Evolutionary conservation across 2,113 vertebrate species (phyloP).

Genomic region (Calypte anna): DNA sequence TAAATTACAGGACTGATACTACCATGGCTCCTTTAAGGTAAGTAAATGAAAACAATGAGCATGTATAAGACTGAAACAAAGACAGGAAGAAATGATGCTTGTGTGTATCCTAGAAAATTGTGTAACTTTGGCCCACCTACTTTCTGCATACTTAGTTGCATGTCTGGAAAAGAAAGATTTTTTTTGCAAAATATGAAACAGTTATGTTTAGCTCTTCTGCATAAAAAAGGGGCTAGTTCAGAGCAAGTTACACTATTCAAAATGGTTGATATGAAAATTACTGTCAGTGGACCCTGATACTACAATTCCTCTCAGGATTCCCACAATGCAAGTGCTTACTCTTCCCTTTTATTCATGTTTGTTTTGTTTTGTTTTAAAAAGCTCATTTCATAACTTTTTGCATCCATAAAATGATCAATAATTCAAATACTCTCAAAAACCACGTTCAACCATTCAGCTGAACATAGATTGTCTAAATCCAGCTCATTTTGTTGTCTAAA

Average conservation of each 20-base stretch:
- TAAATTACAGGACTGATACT: background rate
- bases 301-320: background rate
- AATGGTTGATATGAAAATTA: background rate
- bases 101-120: slow-evolving; percentile 44
- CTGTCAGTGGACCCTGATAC: background rate
- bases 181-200: background rate
- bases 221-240: background rate
- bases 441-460: background rate
- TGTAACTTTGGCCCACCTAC: background rate
- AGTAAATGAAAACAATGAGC: slow-evolving; percentile 6
- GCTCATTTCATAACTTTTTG: background rate
- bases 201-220: background rate
- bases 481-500: background rate
- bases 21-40: background rate
- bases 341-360: background rate
- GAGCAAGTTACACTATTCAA: background rate
- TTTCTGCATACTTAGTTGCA: slow-evolving; percentile 30
- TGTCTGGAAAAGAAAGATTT: slow-evolving; percentile 12
- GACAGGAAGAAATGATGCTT: slow-evolving; percentile 6
- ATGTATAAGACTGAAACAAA: background rate
- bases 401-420: background rate
- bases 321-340: background rate
- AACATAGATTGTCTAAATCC: background rate
- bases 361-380: background rate
- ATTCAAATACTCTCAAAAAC: background rate